Evolutionary conservation across 30 jellyfish, hydroid and myxozoan genomes (phyloP), one percentile per base, ranked within the genome.

Genomic region (Cassiopea andromeda): DNA sequence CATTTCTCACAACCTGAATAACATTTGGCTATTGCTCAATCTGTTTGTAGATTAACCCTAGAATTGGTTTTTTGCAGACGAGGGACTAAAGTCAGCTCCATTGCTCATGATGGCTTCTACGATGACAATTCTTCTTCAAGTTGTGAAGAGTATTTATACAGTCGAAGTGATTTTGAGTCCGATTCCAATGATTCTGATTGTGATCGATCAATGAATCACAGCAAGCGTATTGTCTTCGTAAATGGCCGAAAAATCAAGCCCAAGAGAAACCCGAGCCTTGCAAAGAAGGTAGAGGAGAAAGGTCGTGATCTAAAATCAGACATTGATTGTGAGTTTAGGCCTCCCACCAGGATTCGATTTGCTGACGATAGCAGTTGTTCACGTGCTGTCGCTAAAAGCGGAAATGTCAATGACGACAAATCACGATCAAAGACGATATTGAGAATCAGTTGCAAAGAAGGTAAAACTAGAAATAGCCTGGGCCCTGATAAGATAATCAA

Each of bases 241-340:
- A 75, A 75, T 46, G 83, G 83, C 83, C 68, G 69, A 75, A 44
- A 75, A 3, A 1, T 75, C 83, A 75, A 44, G 38, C 68, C 83
- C 18, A 75, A 13, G 14, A 13, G 5, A 5, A 54, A 38, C 17
- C 38, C 4, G 14, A 16, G 7, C 7, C 43, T 2, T 54, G 64
- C 1, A 48, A 17, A 46, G 67, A 46, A 38, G 5, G 38, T 10
- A 9, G 69, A 7, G 69, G 14, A 46, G 4, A 75, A 46, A 1
- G 46, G 7, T 38, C 38, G 83, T 16, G 47, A 75, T 50, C 12
- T 10, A n/a, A 16, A 58, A 13, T 13, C 17, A 46, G 7, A 12
- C 60, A 27, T 10, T 1, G 44, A 75, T 43, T 43, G 43, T 46
- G 83, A 54, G 43, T 3, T 10, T 54, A 16, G 43, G 19, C 47